Conservation (phyloP, 1,140 invertebrate species). For the Drosophila setifemur region DNA sequence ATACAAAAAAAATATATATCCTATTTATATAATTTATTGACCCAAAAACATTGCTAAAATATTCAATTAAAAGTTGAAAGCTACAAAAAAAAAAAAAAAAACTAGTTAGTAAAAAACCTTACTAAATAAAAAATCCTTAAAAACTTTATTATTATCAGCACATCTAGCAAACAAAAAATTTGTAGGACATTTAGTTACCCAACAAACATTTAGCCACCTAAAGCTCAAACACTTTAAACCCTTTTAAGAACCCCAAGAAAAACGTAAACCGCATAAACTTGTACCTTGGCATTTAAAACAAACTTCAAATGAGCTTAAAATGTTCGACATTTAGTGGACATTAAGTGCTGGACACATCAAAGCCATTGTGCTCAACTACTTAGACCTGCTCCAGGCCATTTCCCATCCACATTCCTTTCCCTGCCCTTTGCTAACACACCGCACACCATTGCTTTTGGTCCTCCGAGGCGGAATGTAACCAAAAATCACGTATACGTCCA, state of each 20-base stretch:
- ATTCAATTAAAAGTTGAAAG: no score
- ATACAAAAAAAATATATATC: no score
- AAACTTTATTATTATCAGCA: no score
- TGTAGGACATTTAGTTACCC: no score
- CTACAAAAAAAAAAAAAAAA: no score
- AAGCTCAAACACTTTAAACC: not conserved
- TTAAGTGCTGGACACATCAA: slow-evolving; percentile 44
- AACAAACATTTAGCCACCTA: not conserved
- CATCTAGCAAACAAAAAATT: no score
- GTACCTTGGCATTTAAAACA: slow-evolving; percentile 10
- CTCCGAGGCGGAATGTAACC: slow-evolving; percentile 38
- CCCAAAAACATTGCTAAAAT: not conserved
- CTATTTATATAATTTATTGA: no score
- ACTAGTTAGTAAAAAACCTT: no score
- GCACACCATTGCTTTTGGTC: slow-evolving; percentile 13
- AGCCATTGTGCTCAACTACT: slow-evolving; percentile 52
- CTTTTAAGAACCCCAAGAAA: not conserved
- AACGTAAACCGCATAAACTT: slow-evolving; percentile 29
- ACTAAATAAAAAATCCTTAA: no score
- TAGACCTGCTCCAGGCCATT: slow-evolving; percentile 12
- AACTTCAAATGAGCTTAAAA: slow-evolving; percentile 55
- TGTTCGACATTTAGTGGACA: slow-evolving; percentile 56
- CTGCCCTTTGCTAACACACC: slow-evolving; percentile 8
- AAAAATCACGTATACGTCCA: slow-evolving; percentile 74
- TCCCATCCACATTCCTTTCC: not conserved